Percentiles rank a stretch among this genome's conserved stretches.
Conservation (phyloP, 2,888 invertebrate genomes). For the Gymnoscelis rufifasciata region DNA sequence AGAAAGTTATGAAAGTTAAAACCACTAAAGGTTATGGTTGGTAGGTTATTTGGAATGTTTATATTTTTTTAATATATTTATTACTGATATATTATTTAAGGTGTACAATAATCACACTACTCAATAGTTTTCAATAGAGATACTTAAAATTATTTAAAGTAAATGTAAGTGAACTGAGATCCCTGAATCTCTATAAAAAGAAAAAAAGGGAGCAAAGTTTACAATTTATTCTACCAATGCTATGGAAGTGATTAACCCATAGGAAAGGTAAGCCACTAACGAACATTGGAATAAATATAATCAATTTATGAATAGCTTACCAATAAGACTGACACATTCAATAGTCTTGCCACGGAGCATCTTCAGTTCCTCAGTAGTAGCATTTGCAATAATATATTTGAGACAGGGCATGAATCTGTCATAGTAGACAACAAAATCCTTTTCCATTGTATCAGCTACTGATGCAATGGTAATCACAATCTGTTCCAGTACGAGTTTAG, state of each 20-base stretch:
- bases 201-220: conserved; percentile 15
- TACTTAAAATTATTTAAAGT: too few species aligned
- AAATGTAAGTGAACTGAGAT: conserved; percentile 20
- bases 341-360: conserved; percentile 98
- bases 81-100: too few species aligned
- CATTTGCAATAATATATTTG: conserved; percentile 97
- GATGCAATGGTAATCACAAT: conserved; percentile 99
- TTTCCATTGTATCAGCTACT: conserved; percentile 98
- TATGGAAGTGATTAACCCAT: conserved; percentile 20
- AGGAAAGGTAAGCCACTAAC: conserved; percentile 18
- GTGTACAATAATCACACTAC: too few species aligned
- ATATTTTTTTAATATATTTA: too few species aligned
- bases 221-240: conserved; percentile 15
- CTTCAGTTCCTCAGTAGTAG: conserved; percentile 91
- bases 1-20: too few species aligned
- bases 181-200: conserved; percentile 12
- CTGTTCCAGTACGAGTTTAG: conserved; percentile 97
- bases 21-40: too few species aligned
- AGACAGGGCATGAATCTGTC: conserved; percentile 95
- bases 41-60: too few species aligned
- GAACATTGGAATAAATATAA: conserved; percentile 12
- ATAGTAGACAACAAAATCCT: conserved; percentile 96
- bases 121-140: too few species aligned
- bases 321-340: conserved; percentile 98
- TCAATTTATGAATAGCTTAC: conserved; percentile 57